These are phyloP conservation scores for Poeciliopsis retropinna DNA, from an alignment of 2,113 vertebrate species.

Conservation along the genomic window DNA sequence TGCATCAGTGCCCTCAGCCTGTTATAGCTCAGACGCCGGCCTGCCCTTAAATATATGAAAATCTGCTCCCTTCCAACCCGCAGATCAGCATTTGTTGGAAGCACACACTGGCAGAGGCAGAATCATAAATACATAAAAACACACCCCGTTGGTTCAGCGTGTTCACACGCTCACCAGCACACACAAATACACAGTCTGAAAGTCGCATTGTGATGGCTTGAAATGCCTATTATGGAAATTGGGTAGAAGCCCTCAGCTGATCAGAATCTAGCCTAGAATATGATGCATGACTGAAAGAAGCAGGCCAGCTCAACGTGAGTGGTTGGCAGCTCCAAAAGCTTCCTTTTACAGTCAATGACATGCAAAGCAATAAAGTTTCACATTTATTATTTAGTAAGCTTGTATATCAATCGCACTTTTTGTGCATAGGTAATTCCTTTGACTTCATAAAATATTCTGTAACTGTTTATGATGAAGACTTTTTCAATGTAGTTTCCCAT, in stretches of 20 bases:
- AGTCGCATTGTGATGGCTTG: conserved; percentile 64
- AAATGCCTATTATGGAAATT: conserved; percentile 68
- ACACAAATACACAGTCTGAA: conserved; percentile 28
- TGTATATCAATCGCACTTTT: background rate
- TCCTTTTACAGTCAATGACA: conserved; percentile 21
- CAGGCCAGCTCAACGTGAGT: conserved; percentile 41
- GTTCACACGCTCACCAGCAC: conserved; percentile 15
- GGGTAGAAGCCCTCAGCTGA: conserved; percentile 60
- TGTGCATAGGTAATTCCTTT: background rate
- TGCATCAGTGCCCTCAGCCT: conserved; percentile 62
- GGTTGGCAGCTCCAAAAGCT: conserved; percentile 47
- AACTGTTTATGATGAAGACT: background rate
- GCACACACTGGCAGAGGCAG: conserved; percentile 28
- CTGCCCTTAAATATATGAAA: conserved; percentile 72
- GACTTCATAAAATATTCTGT: background rate
- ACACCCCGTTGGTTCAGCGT: background rate
- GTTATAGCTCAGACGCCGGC: conserved; percentile 54
- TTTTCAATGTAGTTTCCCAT: background rate
- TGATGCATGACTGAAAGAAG: conserved; percentile 58
- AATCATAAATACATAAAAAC: conserved; percentile 8
- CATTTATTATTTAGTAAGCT: conserved; percentile 11
- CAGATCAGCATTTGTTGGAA: conserved; percentile 63
- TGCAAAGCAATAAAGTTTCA: conserved; percentile 28
- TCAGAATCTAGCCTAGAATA: conserved; percentile 67
- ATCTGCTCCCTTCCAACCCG: conserved; percentile 59